Base-by-base conservation (phyloP, 2,797 vertebrate genomes). In the Microchirus variegatus region DNA sequence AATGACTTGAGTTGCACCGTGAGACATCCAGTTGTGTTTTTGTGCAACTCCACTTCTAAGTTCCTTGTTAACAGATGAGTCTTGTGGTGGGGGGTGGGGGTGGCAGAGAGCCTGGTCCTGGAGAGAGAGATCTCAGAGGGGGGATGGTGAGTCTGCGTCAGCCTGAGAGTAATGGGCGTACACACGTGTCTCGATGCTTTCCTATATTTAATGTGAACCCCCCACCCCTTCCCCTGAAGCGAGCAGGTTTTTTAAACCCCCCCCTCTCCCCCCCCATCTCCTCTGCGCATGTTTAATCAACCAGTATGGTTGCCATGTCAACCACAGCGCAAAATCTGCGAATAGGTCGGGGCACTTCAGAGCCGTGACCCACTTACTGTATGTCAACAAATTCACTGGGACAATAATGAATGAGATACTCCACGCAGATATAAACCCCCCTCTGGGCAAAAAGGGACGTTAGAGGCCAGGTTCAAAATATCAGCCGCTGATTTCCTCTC, bases 291-390 rank as follows among this genome's bases (percentile, higher is more conserved):
- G 95, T 93, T 95, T 95, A 95, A 95, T 95, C 91, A 91, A 95
- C 93, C 95, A 93, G 90, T 91, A 90, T 91, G 86, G 97, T 98
- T 97, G 93, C 93, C 94, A 95, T 97, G 95, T 85, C 94, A 95
- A 99, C 95, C 58, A 54, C 90, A 90, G 91, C 76, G 80, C 93
- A 87, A 93, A 94, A 93, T 92, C 89, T 65, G 91, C 89, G 93
- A 94, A 93, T 93, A 91, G 93, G 85, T 59, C 45, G 73, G 86
- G 87, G 92, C 90, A 89, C 94, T 95, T 95, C 92, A 93, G 95
- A 93, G 93, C 93, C 76, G 83, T 99, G 97, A 97, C 96, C 97
- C 95, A 98, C 93, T 98, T 98, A 95, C 94, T 91, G 91, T 93
- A 94, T 93, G 94, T 96, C 95, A 96, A 96, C 95, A 96, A 93